Evolutionary conservation across 2,113 vertebrate genomes (phyloP), one percentile per base, ranked within the genome.

Genomic region (Tichodroma muraria): DNA sequence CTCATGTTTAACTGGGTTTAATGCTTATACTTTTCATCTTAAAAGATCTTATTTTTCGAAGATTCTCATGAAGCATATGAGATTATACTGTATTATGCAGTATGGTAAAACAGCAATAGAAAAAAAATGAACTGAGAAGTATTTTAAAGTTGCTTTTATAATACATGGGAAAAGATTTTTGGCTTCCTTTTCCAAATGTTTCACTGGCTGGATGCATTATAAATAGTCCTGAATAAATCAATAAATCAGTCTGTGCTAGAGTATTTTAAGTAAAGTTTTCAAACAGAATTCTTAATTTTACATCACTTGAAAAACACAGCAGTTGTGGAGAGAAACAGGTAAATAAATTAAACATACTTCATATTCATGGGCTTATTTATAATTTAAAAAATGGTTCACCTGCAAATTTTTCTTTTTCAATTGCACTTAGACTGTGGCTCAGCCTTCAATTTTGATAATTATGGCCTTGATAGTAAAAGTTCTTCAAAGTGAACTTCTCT

Each of bases 221-320:
- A 88, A 88, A 38, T 77, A 85, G 57, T 81, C 78, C 87, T 96
- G 71, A 96, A 95, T 95, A 89, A 91, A 95, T 96, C 66, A 85
- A 45, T 76, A 50, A 45, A 81, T 93, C 73, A 91, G 53, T 86
- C 84, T 91, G 42, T 77, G 82, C 45, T 66, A 30, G 60, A 71
- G 27, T 79, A 64, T 88, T 85, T 88, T 88, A 66, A 85, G 53
- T 81, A 56, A 89, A 96, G 60, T 94, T 96, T 94, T 93, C 93
- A 95, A 96, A 97, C 47, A 88, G 94, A 96, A 97, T 96, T 95
- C 96, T 95, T 77, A 93, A 95, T 92, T 95, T 90, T 86, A 25
- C 24, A 73, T 96, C 47, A 57, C 31, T 91, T 77, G 61, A 91
- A 86, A 96, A 95, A 76, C 38, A 90, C 15, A 73, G 61, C 61